These are phyloP conservation scores for Anoplolepis gracilipes DNA, from an alignment of 1,140 invertebrate species.

Conservation along the genomic window DNA sequence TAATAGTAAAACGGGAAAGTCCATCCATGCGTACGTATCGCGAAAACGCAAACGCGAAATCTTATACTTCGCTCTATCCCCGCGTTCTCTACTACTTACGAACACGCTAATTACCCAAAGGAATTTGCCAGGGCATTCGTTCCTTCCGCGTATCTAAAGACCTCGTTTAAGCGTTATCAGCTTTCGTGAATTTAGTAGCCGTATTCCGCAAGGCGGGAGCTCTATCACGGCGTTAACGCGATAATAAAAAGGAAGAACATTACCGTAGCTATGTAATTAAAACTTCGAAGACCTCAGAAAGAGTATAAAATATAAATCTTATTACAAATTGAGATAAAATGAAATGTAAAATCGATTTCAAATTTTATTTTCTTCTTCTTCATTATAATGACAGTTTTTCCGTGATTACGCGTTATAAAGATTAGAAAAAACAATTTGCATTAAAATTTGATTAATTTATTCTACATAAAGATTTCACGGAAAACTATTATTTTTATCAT, in stretches of 20 bases:
- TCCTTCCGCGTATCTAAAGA: conserved; percentile 58
- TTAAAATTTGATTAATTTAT: neutral
- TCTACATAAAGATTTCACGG: neutral
- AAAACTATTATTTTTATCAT: neutral
- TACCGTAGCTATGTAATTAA: conserved; percentile 67
- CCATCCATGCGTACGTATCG: neutral
- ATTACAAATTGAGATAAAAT: conserved; percentile 19
- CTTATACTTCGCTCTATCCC: conserved; percentile 18
- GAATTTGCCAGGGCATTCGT: conserved; percentile 63
- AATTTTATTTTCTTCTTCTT: neutral
- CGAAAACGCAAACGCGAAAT: conserved; percentile 37
- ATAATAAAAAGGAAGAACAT: conserved; percentile 65
- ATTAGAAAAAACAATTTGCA: conserved; percentile 1
- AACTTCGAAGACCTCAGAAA: conserved; percentile 51
- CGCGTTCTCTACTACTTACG: conserved; percentile 50
- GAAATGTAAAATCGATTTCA: conserved; percentile 14
- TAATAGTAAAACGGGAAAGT: conserved; percentile 23
- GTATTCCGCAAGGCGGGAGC: conserved; percentile 46
- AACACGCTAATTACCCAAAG: conserved; percentile 74
- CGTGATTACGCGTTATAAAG: neutral
- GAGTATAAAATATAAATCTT: conserved; percentile 47
- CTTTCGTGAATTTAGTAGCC: conserved; percentile 69
- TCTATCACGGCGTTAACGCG: conserved; percentile 53
- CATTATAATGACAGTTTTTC: neutral
- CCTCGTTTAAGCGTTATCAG: conserved; percentile 68